These are phyloP conservation scores for Allacma fusca DNA, from an alignment of 2,888 invertebrate genomes.

Conservation along the genomic window DNA sequence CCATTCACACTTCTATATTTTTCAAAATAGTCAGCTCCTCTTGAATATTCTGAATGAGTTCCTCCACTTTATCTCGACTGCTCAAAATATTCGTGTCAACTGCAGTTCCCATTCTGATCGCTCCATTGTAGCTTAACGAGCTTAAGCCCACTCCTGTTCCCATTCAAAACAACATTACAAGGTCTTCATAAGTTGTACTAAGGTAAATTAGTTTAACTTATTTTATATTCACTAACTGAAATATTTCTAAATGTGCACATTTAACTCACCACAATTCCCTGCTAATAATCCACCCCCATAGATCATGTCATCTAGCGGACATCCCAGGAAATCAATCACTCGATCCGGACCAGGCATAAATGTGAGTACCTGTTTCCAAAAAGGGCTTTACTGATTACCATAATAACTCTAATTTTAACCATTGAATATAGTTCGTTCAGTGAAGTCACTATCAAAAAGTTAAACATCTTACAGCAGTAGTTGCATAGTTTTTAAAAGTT, in stretches of 20 bases:
- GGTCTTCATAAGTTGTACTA: neutral
- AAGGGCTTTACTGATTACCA: neutral
- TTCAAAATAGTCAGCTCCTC: constrained; percentile 48
- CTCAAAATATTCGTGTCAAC: constrained; percentile 55
- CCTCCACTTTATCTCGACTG: constrained; percentile 30
- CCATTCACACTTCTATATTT: too few relatives aligned
- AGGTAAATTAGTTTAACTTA: neutral
- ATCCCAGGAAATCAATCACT: constrained; percentile 31
- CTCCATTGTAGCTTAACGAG: constrained; percentile 58
- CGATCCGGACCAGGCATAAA: constrained; percentile 40
- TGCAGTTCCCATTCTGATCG: constrained; percentile 51
- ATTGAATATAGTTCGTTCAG: neutral
- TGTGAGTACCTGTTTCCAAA: constrained; percentile 26
- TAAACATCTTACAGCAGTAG: constrained; percentile 37
- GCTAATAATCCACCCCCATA: constrained; percentile 44
- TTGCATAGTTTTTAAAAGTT: constrained; percentile 37
- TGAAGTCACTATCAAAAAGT: neutral
- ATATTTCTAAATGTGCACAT: neutral
- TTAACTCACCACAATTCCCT: constrained; percentile 44
- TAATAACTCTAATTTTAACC: neutral
- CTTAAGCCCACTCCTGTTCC: constrained; percentile 53
- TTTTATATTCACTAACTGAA: neutral
- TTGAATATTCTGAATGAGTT: constrained; percentile 47
- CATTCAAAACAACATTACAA: neutral
- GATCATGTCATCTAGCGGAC: constrained; percentile 40